phyloP scores from a whole-genome alignment of 2,888 invertebrate species.

The Polia nebulosa region DNA sequence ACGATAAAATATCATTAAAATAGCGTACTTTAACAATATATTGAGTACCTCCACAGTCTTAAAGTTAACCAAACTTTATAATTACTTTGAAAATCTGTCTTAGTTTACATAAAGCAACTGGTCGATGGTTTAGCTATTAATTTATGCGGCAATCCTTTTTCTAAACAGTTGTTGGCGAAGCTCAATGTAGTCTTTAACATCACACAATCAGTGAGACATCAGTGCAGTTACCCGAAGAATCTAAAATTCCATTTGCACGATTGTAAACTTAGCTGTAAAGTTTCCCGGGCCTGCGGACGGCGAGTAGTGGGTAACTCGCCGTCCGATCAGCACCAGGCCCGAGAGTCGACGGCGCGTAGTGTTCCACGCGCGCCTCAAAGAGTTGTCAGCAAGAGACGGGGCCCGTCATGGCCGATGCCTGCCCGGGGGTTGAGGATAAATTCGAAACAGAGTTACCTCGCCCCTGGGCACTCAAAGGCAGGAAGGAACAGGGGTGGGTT shows the following conservation, averaged over 20 bases:
- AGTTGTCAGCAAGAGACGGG: too few species aligned
- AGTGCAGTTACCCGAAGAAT: slow-evolving; percentile 30
- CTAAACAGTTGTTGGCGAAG: slow-evolving; percentile 4
- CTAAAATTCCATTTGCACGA: slow-evolving; percentile 45
- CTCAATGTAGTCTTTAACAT: slow-evolving; percentile 12
- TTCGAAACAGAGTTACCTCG: too few species aligned
- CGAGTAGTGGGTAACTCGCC: too few species aligned
- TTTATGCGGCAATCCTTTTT: slow-evolving; percentile 36
- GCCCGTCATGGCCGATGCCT: too few species aligned
- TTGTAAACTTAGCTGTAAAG: slow-evolving; percentile 47
- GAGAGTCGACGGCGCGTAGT: too few species aligned
- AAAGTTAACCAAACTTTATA: slow-evolving; percentile 45
- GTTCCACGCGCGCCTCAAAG: too few species aligned
- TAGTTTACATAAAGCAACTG: slow-evolving; percentile 38
- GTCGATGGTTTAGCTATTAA: slow-evolving; percentile 42
- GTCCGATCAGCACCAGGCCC: too few species aligned
- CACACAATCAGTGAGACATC: slow-evolving; percentile 33
- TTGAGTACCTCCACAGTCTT: slow-evolving; percentile 30
- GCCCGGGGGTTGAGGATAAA: too few species aligned
- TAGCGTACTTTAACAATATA: slow-evolving; percentile 44
- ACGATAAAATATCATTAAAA: slow-evolving; percentile 40
- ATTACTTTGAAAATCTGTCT: slow-evolving; percentile 50
- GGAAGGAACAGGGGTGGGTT: too few species aligned
- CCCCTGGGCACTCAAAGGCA: too few species aligned
- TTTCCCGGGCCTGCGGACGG: too few species aligned